Evolutionary conservation across 92 coral and sea anemone genomes (phyloP), one percentile per base, ranked within the genome.

Genomic region (Desmophyllum pertusum): DNA sequence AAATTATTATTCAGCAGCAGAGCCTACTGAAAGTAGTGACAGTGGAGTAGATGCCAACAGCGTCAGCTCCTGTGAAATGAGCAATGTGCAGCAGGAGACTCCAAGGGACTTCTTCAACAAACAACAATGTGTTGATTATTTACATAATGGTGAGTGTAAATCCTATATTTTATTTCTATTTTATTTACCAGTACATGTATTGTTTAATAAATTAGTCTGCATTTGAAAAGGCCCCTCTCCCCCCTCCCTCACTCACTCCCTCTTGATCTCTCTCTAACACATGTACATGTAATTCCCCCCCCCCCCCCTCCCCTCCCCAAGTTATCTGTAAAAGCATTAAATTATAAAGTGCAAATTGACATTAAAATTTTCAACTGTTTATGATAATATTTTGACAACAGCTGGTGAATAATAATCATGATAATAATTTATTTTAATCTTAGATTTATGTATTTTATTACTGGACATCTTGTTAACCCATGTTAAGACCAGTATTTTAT

Each of bases 41-140:
- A 92, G 98, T 89, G 98, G 98, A 13, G 98, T 94, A 23, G 95
- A 94, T 70, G 98, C 93, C 14, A 89, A 83, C 75, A 94, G 95
- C 36, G 89, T 92, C 51, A 88, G 95, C 75, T 94, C 95, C 29
- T 94, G 93, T 76, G 95, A 92, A 61, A 79, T 92, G 15, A 92
- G 85, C 41, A 76, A 76, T 62, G 87, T 78, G 38, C 94, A 91
- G 29, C 89, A 87, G 45, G 88, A 80, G n/a, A 46, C 73, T 10
- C 65, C 81, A n/a, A 71, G 37, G 67, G 87, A 90, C 29, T 61
- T 57, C 36, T 76, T 76, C 70, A 74, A 74, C 62, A 42, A 75
- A n/a, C 66, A 84, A 19, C 79, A 84, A 37, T 75, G 81, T 75
- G 87, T 64, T 38, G 79, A 72, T 30, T 82, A 70, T 73, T 61